Percentiles rank a stretch among this genome's conserved stretches.
phyloP scores from a whole-genome alignment of 1,140 invertebrate genomes.

The Odontomachus brunneus region DNA sequence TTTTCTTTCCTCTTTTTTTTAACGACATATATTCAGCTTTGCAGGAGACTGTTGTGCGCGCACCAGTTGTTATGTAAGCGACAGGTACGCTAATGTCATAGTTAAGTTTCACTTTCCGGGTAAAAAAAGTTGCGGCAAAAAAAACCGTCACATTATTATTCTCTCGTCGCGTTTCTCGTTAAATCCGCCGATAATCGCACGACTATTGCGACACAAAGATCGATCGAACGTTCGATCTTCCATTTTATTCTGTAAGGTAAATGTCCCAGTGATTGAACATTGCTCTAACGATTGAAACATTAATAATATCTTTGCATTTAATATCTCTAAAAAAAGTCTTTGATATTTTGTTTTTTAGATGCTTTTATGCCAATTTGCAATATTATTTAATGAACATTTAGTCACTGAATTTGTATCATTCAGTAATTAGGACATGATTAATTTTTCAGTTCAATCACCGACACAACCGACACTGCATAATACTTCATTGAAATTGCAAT shows the following conservation, averaged over 20 bases:
- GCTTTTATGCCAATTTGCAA: too few species aligned
- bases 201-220: neutral
- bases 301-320: too few species aligned
- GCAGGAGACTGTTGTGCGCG: neutral
- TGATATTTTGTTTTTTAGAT: too few species aligned
- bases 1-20: neutral
- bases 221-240: neutral
- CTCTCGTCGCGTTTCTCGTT: conserved; percentile 1
- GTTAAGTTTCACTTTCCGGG: conserved; percentile 11
- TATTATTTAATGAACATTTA: too few species aligned
- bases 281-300: too few species aligned
- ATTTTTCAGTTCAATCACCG: too few species aligned
- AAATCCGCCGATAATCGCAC: conserved; percentile 14
- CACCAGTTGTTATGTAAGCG: conserved; percentile 13
- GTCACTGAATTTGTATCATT: too few species aligned
- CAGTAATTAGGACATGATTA: too few species aligned
- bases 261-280: too few species aligned
- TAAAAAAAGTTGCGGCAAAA: neutral
- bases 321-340: too few species aligned
- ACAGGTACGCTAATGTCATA: neutral
- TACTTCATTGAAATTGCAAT: too few species aligned
- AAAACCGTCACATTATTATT: conserved; percentile 27
- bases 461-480: too few species aligned
- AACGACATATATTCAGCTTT: neutral
- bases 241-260: conserved; percentile 16